Evolutionary conservation across 1,140 invertebrate genomes (phyloP).

Genomic region (Brachionus manjavacas): DNA sequence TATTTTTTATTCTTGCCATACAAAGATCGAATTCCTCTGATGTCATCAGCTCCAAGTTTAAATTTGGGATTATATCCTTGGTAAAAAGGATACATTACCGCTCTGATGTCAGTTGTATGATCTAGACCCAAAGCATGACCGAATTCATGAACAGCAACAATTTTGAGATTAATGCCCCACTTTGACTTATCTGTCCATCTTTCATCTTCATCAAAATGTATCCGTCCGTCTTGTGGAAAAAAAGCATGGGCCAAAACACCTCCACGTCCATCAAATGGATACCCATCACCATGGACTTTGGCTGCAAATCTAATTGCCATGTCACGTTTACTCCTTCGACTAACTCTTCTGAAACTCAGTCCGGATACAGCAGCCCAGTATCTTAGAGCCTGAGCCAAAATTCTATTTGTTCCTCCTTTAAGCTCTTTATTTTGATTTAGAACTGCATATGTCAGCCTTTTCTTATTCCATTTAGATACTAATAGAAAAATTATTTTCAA

Average conservation of each 20-base stretch:
- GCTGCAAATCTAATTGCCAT: background rate
- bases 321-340: background rate
- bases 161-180: background rate
- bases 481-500: background rate
- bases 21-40: conserved; percentile 49
- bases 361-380: background rate
- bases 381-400: background rate
- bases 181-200: conserved; percentile 44
- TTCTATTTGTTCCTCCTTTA: background rate
- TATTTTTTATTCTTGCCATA: conserved; percentile 47
- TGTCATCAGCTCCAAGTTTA: conserved; percentile 48
- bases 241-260: conserved; percentile 57
- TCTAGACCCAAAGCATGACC: conserved; percentile 58
- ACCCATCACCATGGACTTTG: conserved; percentile 11
- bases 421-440: background rate
- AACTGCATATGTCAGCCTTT: background rate
- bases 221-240: conserved; percentile 50
- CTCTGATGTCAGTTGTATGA: conserved; percentile 53
- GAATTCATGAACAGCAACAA: conserved; percentile 58
- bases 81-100: conserved; percentile 59
- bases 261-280: conserved; percentile 48
- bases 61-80: conserved; percentile 44
- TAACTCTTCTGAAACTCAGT: background rate
- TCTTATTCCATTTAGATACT: background rate
- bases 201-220: conserved; percentile 56